Evolutionary conservation across 2,113 vertebrate genomes (phyloP), one percentile per base, ranked within the genome.

Genomic region (Holacanthus passer): DNA sequence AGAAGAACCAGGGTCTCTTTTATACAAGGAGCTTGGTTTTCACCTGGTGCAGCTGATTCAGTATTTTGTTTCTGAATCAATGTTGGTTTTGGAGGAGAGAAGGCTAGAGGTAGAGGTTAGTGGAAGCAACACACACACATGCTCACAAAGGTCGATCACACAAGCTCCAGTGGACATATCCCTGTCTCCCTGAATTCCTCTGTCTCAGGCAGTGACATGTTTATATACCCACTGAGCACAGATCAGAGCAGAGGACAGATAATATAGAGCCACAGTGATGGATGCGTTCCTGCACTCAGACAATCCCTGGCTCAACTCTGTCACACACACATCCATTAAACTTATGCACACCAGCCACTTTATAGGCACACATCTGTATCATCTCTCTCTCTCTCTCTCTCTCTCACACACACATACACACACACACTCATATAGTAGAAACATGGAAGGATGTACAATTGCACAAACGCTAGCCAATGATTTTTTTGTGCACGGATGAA

Each of bases 121-220:
- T 29, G 29, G 27, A 59, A 74, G 43, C 56, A 45, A 71, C 27
- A 14, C 48, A 60, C 58, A 19, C 41, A 65, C 50, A 71, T 39
- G 12, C 37, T 52, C 59, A 75, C 59, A 85, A 87, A 86, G 87
- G 87, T 87, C 62, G 17, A 78, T 87, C 73, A 70, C 77, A 79
- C 50, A 83, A 85, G 81, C 81, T 88, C 76, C 86, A 83, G 76
- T 53, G 70, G 85, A 86, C 83, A 81, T 56, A 85, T 88, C 73
- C 74, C 29, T 73, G 75, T 81, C 87, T 79, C 74, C 41, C 68
- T 60, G 63, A 77, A 85, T 81, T 83, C 65, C 71, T 84, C 74
- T 32, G 27, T 79, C 63, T 82, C 68, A 55, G 45, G 35, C 72
- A n/a, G 63, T 86, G 87, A 84, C 81, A 90, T 89, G 80, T 89